Evolutionary conservation across 2,888 invertebrate genomes (phyloP).

Genomic region (Yponomeuta evonymella): DNA sequence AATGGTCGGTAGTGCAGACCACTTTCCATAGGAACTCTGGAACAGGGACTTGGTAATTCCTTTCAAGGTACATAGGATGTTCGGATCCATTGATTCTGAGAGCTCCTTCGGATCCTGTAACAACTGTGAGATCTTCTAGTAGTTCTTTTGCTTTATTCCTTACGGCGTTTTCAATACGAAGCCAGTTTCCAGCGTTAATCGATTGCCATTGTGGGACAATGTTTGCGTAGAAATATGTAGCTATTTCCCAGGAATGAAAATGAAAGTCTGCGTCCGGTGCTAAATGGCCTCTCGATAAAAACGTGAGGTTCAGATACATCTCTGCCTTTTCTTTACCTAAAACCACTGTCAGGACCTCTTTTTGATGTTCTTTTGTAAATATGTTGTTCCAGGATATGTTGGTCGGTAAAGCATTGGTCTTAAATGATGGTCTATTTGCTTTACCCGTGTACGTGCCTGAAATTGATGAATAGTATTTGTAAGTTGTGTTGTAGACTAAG

Average conservation of each 20-base stretch:
- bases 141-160: conserved; percentile 45
- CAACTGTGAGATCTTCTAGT: conserved; percentile 44
- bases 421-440: conserved; percentile 39
- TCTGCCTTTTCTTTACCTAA: conserved; percentile 5
- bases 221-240: conserved; percentile 71
- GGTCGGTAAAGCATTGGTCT: conserved; percentile 37
- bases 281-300: conserved; percentile 64
- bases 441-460: conserved; percentile 22
- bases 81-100: conserved; percentile 44
- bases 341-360: conserved; percentile 25
- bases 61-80: conserved; percentile 45
- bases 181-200: conserved; percentile 70
- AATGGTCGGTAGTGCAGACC: conserved; percentile 44
- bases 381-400: conserved; percentile 24
- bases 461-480: not conserved
- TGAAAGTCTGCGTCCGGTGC: conserved; percentile 71
- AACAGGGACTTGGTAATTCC: conserved; percentile 42
- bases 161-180: conserved; percentile 53
- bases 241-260: conserved; percentile 54
- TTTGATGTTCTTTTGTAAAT: conserved; percentile 41
- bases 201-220: conserved; percentile 67
- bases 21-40: conserved; percentile 67
- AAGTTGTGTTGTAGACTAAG: not conserved
- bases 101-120: conserved; percentile 56
- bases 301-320: conserved; percentile 42